These are phyloP conservation scores for Sabatieria punctata DNA, from an alignment of 2,888 invertebrate genomes.

Conservation along the genomic window DNA sequence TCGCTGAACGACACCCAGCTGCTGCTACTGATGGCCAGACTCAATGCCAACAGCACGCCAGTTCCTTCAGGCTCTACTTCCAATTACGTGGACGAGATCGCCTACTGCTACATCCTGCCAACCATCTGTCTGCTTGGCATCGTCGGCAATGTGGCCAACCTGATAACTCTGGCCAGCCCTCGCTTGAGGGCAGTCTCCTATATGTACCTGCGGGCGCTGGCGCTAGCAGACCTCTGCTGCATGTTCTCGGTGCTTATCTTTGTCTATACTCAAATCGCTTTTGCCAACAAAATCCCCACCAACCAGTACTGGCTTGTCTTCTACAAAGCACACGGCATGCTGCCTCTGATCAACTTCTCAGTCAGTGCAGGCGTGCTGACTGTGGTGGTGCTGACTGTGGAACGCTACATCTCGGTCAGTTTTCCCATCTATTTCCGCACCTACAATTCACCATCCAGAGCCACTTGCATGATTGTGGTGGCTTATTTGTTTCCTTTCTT, in stretches of 20 bases:
- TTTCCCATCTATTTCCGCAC: slow-evolving; percentile 29
- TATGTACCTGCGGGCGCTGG: slow-evolving; percentile 16
- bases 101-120: slow-evolving; percentile 30
- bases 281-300: neutral
- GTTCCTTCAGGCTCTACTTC: too few relatives aligned
- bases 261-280: slow-evolving; percentile 20
- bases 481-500: slow-evolving; percentile 23
- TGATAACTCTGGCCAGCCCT: slow-evolving; percentile 25
- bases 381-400: slow-evolving; percentile 27
- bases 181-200: slow-evolving; percentile 26
- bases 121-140: slow-evolving; percentile 23
- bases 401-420: slow-evolving; percentile 27
- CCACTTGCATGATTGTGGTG: slow-evolving; percentile 20
- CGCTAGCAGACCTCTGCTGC: slow-evolving; percentile 27
- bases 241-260: slow-evolving; percentile 29
- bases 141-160: slow-evolving; percentile 26
- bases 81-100: slow-evolving; percentile 11
- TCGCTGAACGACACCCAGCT: neutral
- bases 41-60: too few relatives aligned
- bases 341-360: slow-evolving; percentile 27
- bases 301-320: slow-evolving; percentile 1
- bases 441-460: slow-evolving; percentile 27
- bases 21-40: neutral
- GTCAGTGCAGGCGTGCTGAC: slow-evolving; percentile 20
- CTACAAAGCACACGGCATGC: slow-evolving; percentile 21